Evolutionary conservation across 2,797 vertebrate genomes (phyloP).

Genomic region (Rachycentron canadum): DNA sequence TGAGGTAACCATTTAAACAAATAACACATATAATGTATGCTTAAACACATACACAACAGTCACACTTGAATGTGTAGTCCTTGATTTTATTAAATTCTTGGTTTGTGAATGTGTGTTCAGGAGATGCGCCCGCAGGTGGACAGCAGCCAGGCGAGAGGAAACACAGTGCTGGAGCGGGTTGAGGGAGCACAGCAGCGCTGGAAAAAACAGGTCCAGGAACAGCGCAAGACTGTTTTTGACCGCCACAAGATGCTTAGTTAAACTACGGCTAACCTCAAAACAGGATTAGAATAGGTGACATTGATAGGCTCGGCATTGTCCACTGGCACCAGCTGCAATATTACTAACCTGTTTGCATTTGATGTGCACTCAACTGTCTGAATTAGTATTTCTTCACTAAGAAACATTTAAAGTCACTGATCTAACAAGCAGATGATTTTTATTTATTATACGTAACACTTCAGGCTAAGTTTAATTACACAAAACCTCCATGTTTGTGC

Average conservation of each 20-base stretch:
- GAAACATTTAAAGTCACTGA: constrained; percentile 24
- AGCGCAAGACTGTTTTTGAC: constrained; percentile 96
- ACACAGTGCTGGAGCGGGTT: constrained; percentile 93
- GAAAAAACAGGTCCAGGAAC: constrained; percentile 98
- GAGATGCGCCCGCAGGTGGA: constrained; percentile 83
- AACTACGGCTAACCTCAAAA: constrained; percentile 31
- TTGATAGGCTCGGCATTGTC: constrained; percentile 10
- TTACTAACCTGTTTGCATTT: constrained; percentile 28
- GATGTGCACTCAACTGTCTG: constrained; percentile 13
- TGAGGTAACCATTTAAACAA: constrained; percentile 84
- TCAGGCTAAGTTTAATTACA: constrained; percentile 6
- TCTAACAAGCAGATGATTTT: constrained; percentile 19
- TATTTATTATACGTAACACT: constrained; percentile 11
- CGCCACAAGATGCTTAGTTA: constrained; percentile 98
- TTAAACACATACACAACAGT: background rate
- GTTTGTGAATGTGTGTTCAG: constrained; percentile 77
- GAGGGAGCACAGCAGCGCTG: constrained; percentile 97
- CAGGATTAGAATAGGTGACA: constrained; percentile 41
- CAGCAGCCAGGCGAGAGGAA: constrained; percentile 80
- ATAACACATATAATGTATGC: background rate
- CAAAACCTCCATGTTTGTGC: constrained; percentile 22
- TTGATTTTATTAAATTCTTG: background rate
- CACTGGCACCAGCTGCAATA: constrained; percentile 57
- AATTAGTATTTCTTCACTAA: constrained; percentile 20
- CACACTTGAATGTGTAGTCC: background rate